phyloP scores from a whole-genome alignment of 2,797 vertebrate species.

The Sebastes kiyomatsui region DNA sequence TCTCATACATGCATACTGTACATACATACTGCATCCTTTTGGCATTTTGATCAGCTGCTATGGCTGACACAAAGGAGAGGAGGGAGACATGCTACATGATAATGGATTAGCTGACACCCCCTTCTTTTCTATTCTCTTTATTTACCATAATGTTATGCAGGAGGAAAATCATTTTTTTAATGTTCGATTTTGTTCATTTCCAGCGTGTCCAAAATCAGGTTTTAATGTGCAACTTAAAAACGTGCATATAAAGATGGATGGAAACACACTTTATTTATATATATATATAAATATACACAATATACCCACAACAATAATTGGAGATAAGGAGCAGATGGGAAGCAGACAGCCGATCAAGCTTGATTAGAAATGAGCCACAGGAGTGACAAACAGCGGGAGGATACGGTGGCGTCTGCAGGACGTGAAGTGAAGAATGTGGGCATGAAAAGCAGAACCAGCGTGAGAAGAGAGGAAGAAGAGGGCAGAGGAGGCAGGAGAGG shows the following conservation, averaged over 20 bases:
- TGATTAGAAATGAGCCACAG: not conserved
- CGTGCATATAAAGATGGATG: not conserved
- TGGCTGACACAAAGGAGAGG: not conserved
- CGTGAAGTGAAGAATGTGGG: not conserved
- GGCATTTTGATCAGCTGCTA: not conserved
- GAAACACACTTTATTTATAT: not conserved
- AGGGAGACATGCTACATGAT: not conserved
- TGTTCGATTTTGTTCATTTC: no score
- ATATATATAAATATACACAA: not conserved
- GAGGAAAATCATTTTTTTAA: not conserved
- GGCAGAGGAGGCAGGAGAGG: not conserved
- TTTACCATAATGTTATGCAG: no score
- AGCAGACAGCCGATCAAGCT: not conserved
- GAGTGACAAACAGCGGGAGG: not conserved
- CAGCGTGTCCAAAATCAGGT: no score
- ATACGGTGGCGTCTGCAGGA: not conserved
- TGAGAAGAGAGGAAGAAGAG: not conserved
- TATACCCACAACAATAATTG: not conserved
- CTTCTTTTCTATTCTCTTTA: no score
- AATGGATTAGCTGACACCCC: no score
- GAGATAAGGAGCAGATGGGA: not conserved
- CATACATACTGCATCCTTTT: not conserved
- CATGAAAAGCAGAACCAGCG: not conserved
- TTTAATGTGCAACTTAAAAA: not conserved
- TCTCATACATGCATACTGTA: not conserved